Conservation (phyloP, 53 echinoderm and acorn worm genomes). For the Pentamera pediparva region DNA sequence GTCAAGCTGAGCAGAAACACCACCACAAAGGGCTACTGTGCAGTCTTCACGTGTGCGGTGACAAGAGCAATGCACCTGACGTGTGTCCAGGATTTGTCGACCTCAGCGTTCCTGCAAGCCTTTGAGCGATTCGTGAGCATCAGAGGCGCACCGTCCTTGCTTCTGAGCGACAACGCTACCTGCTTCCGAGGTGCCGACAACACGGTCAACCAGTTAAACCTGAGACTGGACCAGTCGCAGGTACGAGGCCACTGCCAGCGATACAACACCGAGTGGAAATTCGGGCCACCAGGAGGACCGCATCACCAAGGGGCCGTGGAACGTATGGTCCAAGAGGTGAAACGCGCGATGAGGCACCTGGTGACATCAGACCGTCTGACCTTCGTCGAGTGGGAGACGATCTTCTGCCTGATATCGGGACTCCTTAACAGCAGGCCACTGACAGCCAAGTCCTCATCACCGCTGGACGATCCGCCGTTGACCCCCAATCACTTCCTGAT, state of each 20-base stretch:
- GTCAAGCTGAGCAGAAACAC: slow-evolving; percentile 38
- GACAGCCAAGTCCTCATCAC: slow-evolving; percentile 67
- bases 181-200: slow-evolving; percentile 62
- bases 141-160: slow-evolving; percentile 47
- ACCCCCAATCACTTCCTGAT: slow-evolving; percentile 70
- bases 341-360: slow-evolving; percentile 34
- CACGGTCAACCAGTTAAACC: slow-evolving; percentile 58
- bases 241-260: slow-evolving; percentile 45
- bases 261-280: slow-evolving; percentile 43
- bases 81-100: slow-evolving; percentile 58
- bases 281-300: slow-evolving; percentile 42
- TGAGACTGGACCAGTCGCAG: slow-evolving; percentile 48
- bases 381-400: slow-evolving; percentile 49
- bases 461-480: slow-evolving; percentile 63
- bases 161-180: slow-evolving; percentile 61
- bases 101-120: slow-evolving; percentile 59
- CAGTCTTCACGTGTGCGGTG: slow-evolving; percentile 46
- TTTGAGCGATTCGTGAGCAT: slow-evolving; percentile 57
- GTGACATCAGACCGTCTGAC: slow-evolving; percentile 41
- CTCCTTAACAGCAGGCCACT: slow-evolving; percentile 67
- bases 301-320: slow-evolving; percentile 27
- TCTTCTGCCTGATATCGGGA: slow-evolving; percentile 25
- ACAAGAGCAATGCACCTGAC: slow-evolving; percentile 68
- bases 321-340: slow-evolving; percentile 37
- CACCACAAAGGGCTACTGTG: slow-evolving; percentile 46